phyloP scores from a whole-genome alignment of 2,888 invertebrate species.

The Nephrotoma guestfalica region DNA sequence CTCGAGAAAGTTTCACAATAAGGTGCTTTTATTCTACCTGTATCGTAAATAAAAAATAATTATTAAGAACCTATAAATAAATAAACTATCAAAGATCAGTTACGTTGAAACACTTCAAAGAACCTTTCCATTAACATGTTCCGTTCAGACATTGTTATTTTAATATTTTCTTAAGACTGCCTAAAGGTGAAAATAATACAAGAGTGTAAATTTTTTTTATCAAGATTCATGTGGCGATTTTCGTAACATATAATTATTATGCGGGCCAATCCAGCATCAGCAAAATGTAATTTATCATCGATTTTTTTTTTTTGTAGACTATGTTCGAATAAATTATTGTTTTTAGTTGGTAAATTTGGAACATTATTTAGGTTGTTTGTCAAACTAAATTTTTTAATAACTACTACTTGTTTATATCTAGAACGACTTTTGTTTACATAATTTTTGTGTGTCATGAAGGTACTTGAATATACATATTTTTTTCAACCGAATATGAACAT shows the following conservation, averaged over 20 bases:
- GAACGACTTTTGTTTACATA: not conserved
- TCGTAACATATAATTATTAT: not conserved
- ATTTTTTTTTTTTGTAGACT: not conserved
- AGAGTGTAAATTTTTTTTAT: not conserved
- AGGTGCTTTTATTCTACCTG: too few species aligned
- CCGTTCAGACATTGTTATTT: not conserved
- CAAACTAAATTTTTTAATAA: not conserved
- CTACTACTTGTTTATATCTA: not conserved
- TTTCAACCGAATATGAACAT: not conserved
- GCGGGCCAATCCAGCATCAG: not conserved
- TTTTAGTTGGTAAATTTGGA: not conserved
- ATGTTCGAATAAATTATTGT: not conserved
- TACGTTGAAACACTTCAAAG: not conserved
- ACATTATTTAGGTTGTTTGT: too few species aligned
- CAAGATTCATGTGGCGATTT: not conserved
- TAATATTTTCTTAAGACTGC: not conserved
- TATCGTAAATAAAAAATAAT: too few species aligned
- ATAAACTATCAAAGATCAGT: too few species aligned
- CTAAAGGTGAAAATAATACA: not conserved
- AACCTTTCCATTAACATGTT: not conserved
- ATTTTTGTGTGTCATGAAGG: not conserved
- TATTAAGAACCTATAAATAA: too few species aligned
- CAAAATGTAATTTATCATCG: not conserved
- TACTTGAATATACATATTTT: not conserved
- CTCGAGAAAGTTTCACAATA: too few species aligned